These are phyloP conservation scores for Phengaris arion DNA, from an alignment of 2,888 invertebrate genomes.

Conservation along the genomic window DNA sequence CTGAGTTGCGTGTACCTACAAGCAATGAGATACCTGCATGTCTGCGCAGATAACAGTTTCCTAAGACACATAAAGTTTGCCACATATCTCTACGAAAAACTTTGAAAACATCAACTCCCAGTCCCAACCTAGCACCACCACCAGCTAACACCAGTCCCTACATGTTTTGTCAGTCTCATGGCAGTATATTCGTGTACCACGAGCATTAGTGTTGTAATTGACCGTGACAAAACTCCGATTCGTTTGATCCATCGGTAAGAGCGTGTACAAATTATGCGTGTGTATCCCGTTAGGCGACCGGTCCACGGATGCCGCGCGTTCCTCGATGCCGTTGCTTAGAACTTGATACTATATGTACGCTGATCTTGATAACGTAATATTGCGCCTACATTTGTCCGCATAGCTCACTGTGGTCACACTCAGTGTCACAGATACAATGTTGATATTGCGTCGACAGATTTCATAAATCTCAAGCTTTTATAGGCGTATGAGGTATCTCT, in stretches of 20 bases:
- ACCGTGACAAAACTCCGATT: constrained; percentile 36
- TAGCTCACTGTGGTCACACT: not conserved
- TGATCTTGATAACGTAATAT: not conserved
- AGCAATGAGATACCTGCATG: too few species aligned
- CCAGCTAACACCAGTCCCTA: not conserved
- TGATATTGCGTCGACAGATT: not conserved
- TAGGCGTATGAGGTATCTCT: not conserved
- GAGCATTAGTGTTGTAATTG: constrained; percentile 32
- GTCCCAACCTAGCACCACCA: not conserved
- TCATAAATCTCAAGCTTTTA: not conserved
- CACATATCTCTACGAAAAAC: not conserved
- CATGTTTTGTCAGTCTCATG: not conserved
- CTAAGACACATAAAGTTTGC: too few species aligned
- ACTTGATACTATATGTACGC: constrained; percentile 20
- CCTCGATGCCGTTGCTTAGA: constrained; percentile 41
- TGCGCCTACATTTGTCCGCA: not conserved
- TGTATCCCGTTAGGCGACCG: constrained; percentile 63
- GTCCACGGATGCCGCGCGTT: constrained; percentile 54
- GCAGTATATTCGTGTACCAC: not conserved
- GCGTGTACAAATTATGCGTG: constrained; percentile 40
- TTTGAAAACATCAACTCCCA: not conserved
- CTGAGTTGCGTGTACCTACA: too few species aligned
- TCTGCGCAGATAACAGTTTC: too few species aligned
- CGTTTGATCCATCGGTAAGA: constrained; percentile 30
- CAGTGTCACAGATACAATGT: not conserved